Evolutionary conservation across 2,888 invertebrate genomes (phyloP), one percentile per base, ranked within the genome.

Genomic region (Alentia gelatinosa): DNA sequence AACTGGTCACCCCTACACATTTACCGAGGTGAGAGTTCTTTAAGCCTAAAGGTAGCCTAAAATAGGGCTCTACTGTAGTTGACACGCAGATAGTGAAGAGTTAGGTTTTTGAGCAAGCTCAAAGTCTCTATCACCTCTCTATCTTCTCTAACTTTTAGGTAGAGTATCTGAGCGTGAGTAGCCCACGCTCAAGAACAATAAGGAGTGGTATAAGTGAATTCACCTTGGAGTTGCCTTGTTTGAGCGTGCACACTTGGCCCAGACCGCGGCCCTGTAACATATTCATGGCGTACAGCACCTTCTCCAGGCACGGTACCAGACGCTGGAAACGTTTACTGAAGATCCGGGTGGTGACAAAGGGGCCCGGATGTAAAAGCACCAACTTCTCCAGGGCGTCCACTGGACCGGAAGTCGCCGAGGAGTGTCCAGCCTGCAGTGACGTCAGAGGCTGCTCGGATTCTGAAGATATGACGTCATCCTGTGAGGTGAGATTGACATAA

Each of bases 311-410:
- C 1, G 90, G 86, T 1, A 56, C 90, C 23, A 75, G 37, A 9
- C 86, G 47, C 63, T 90, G 90, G 86, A 86, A 91, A 12, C 91
- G 75, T 12, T 84, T 50, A 26, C 33, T 23, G 63, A 91, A 68
- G 37, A 91, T 91, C 3, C 91, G 79, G n/a, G 89, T 89, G 5
- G 89, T 83, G n/a, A 91, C 89, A 84, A 91, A 91, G 1, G 91
- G 91, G 7, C 91, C 91, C 47, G 91, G 91, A 42, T 91, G 91
- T 0, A 91, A 42, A n/a, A 91, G 68, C 3, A 91, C 50, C 50
- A 91, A 39, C 47, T 89, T 88, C 75, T 91, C 91, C 89, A 91
- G 74, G 63, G 42, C 79, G 63, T 89, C 89, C 23, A 89, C 40
- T 26, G 35, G 89, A 68, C 68, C 68, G 47, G 47, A 50, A 42